Evolutionary conservation across 2,113 vertebrate species (phyloP), one percentile per base, ranked within the genome.

Genomic region (Arothron firmamentum): DNA sequence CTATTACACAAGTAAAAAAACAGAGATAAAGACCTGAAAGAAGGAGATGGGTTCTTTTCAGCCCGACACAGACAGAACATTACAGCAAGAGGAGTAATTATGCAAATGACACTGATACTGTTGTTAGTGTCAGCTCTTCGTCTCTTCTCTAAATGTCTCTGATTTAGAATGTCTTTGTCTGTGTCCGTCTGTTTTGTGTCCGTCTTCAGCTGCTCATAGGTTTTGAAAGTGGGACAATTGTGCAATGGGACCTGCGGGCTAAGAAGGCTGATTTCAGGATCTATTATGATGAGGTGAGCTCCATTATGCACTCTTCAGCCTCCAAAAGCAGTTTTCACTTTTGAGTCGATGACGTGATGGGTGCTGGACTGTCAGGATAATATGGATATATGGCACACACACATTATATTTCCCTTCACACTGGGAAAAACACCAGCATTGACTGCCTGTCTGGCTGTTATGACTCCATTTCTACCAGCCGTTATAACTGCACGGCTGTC

Each of bases 231-330:
- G 97, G 97, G 45, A 98, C 95, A 4, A 89, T 99, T 0, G 94
- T 99, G 16, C 89, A 97, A 76, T 99, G 96, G 97, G 96, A 99
- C 74, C 89, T 99, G 41, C 86, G 94, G 75, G 92, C 80, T 64
- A 99, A 99, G 89, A 93, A 94, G 88, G 94, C 93, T 2, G 96
- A 99, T 68, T 87, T 99, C 80, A 93, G 97, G 82, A 92, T 97
- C 85, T 96, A 97, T 86, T 99, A 99, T 38, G 96, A 98, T 88
- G 97, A 99, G 95, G 97, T 99, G 85, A 94, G 88, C 38, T 43
- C 12, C 12, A 14, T 20, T 43, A 0, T 45, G 4, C 31, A 3
- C n/a, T 19, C 15, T 16, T 17, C 14, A 47, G 10, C 16, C 17
- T 47, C 45, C 45, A 16, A 45, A 13, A 45, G 13, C 25, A 28